Percentiles rank a stretch among this genome's conserved stretches.
Evolutionary conservation across 1,140 invertebrate genomes (phyloP).

Genomic region (Anastrepha ludens): DNA sequence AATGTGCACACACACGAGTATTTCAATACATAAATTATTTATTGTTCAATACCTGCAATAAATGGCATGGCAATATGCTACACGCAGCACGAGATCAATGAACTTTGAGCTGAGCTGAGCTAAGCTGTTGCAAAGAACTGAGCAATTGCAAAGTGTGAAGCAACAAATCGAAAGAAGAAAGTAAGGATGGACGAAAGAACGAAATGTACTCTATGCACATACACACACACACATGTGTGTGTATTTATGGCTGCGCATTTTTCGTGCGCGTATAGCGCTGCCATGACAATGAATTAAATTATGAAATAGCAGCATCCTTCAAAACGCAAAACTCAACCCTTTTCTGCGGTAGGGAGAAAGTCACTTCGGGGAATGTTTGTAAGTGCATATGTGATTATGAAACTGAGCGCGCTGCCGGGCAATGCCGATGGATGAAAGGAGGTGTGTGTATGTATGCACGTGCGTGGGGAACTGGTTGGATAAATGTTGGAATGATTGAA

Average conservation of each 20-base stretch:
- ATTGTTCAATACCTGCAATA: slow-evolving; percentile 34
- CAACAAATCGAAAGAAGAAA: background rate
- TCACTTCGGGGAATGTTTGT: background rate
- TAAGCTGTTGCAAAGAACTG: background rate
- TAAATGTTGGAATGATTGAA: background rate
- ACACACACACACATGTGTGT: background rate
- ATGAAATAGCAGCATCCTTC: slow-evolving; percentile 47
- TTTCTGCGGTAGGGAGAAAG: background rate
- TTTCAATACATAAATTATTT: background rate
- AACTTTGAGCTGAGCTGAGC: background rate
- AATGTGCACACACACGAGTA: background rate
- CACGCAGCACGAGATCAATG: slow-evolving; percentile 21
- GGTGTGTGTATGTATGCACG: background rate
- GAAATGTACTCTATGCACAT: background rate
- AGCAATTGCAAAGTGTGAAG: background rate
- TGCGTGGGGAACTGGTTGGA: background rate
- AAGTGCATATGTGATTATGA: background rate
- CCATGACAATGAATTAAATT: slow-evolving; percentile 44
- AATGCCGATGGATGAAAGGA: background rate
- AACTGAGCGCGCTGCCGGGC: no score
- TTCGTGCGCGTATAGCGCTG: background rate
- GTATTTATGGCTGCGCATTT: no score
- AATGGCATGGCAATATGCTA: slow-evolving; percentile 21
- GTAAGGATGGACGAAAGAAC: background rate
- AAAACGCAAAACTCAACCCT: slow-evolving; percentile 6